Base-by-base conservation (phyloP, 2,888 invertebrate species). In the Aspidiotus rigidus region DNA sequence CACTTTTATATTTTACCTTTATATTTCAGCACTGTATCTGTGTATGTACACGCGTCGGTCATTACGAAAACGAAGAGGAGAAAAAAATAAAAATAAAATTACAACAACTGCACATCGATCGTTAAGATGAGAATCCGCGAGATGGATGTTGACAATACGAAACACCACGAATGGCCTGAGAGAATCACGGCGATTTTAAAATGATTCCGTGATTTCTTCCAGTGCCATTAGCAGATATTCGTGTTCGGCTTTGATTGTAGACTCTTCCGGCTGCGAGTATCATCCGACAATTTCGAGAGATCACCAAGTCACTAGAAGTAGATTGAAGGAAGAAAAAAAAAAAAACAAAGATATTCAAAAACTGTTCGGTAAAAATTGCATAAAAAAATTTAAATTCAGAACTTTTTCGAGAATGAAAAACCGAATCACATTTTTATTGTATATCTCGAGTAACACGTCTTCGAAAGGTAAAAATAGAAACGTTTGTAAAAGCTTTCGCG, bases 161-260 rank as follows among this genome's bases (percentile, higher is more conserved):
- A 69, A 42, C 62, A 69, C 69, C 69, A 17, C 69, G 62, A 69
- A 69, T 69, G 69, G 69, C 69, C 44, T 62, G 69, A 69, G 62
- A 62, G 69, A 69, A 69, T 69, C 69, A 62, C 69, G 69, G 69
- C 62, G 28, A 69, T 61, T 54, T 28, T 15, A 60, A 49, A n/a
- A 55, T 57, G n/a, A 69, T 62, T 69, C 69, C 69, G 69, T 69
- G 69, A 69, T 62, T 69, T 69, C 69, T 69, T 69, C 69, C 69
- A 69, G 69, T 69, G 69, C 69, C 69, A 69, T 69, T 69, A 41
- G 62, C 40, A 54, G 62, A 62, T 42, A 42, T 69, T 62, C 69
- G 69, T 42, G 16, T 13, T 49, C 49, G 49, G 10, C n/a, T 11
- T 49, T 2, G 59, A 7, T 17, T 28, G 28, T 28, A 28, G 28